Conservation (phyloP, 2,113 vertebrate genomes). For the Myotis davidii region DNA sequence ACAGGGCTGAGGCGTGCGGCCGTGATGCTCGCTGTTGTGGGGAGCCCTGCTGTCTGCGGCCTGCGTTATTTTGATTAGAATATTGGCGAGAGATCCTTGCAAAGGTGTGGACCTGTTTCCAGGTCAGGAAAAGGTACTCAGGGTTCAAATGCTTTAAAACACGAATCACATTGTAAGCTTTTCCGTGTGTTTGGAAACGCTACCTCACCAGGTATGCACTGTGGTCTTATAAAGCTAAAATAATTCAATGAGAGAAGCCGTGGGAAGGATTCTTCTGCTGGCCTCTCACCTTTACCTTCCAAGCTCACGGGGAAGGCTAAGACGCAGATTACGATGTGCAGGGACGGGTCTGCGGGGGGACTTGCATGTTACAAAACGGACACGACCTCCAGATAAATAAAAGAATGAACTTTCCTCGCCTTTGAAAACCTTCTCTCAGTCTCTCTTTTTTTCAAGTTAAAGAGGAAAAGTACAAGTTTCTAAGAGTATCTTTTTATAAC, state of each 20-base stretch:
- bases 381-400: background rate
- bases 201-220: slow-evolving; percentile 26
- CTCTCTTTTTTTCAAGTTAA: background rate
- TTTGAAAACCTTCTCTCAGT: background rate
- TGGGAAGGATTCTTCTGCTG: slow-evolving; percentile 46
- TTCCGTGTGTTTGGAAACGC: slow-evolving; percentile 55
- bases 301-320: slow-evolving; percentile 41
- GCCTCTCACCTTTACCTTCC: background rate
- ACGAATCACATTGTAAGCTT: slow-evolving; percentile 39
- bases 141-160: slow-evolving; percentile 44
- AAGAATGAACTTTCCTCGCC: background rate
- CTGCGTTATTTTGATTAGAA: slow-evolving; percentile 37
- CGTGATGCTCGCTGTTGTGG: background rate
- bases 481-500: background rate
- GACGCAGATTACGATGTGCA: background rate
- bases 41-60: background rate
- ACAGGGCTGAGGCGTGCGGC: background rate
- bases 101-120: slow-evolving; percentile 53
- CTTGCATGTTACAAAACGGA: background rate
- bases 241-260: slow-evolving; percentile 11
- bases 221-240: slow-evolving; percentile 19
- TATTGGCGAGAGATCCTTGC: background rate
- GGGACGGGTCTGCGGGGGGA: background rate
- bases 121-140: background rate
- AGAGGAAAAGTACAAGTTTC: background rate